Percentiles rank a stretch among this genome's conserved stretches.
Evolutionary conservation across 92 coral and sea anemone genomes (phyloP).

Genomic region (Umimayanthus chanpuru): DNA sequence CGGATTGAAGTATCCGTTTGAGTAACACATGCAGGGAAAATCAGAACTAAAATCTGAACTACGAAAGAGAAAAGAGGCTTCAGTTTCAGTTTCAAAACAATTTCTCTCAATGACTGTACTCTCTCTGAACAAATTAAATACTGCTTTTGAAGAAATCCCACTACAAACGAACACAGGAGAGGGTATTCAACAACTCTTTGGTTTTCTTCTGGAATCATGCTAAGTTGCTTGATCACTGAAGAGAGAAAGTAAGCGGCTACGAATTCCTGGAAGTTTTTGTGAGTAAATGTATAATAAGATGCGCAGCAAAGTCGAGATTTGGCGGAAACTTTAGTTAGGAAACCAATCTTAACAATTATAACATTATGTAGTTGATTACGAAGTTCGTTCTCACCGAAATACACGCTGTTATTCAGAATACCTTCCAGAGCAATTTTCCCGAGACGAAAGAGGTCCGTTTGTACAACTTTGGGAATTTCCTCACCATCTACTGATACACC

Average conservation of each 20-base stretch:
- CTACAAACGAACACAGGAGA: background rate
- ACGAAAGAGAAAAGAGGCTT: too few relatives aligned
- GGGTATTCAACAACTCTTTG: background rate
- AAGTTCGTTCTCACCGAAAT: background rate
- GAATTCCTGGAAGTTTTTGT: background rate
- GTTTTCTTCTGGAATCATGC: background rate
- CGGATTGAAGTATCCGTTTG: background rate
- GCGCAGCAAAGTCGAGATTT: background rate
- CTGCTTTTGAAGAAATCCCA: background rate
- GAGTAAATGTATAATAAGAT: background rate
- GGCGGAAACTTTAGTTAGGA: background rate
- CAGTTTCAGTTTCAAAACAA: too few relatives aligned
- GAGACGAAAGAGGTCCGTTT: background rate
- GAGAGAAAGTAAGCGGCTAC: background rate
- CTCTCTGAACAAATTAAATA: background rate
- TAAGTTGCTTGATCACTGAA: background rate
- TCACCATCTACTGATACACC: background rate
- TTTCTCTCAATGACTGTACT: background rate
- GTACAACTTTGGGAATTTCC: background rate
- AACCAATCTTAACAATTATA: background rate
- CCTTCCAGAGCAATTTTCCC: background rate
- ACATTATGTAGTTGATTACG: background rate
- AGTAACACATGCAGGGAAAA: too few relatives aligned
- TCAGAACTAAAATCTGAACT: too few relatives aligned
- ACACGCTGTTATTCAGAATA: background rate